Evolutionary conservation across 2,797 vertebrate species (phyloP), one percentile per base, ranked within the genome.

Genomic region (Staurois parvus): DNA sequence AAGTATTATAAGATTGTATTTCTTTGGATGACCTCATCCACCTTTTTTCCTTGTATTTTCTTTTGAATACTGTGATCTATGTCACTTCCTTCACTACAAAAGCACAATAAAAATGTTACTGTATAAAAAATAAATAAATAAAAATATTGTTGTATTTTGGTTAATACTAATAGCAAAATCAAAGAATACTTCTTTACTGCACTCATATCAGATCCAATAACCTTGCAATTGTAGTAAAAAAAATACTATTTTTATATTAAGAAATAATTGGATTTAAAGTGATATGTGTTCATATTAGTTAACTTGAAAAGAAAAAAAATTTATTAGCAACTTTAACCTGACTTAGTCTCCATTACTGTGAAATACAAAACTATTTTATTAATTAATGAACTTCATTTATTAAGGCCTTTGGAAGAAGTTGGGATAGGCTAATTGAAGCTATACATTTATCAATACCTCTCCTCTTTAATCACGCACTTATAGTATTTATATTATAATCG

Each of bases 341-440:
- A 11, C n/a, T 11, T 78, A 66, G n/a, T 62, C 4, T 42, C 37
- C n/a, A 67, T 76, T 67, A 45, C 59, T 66, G 26, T 42, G 64
- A 66, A 15, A 42, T 67, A 26, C 34, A 78, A 40, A 67, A 67
- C 32, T 78, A 29, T 26, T 26, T 29, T 78, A 37, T 45, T 67
- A 67, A 78, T 78, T 78, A 42, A 24, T 28, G 76, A 13, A 28
- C 76, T 78, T 37, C 8, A 72, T 72, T 67, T 67, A 67, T 78
- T 67, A 67, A 67, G 64, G 34, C 34, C 26, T 67, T n/a, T 40
- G 40, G 13, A 78, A 24, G n/a, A 67, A 67, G n/a, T 45, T 28
- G 9, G 7, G 37, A 42, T 62, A 78, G 26, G 59, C 40, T 78
- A 78, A 78, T 78, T 19, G 37, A 67, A 78, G 34, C 62, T 40